Evolutionary conservation across 2,113 vertebrate species (phyloP).

Genomic region (Drymodes brunneopygia): DNA sequence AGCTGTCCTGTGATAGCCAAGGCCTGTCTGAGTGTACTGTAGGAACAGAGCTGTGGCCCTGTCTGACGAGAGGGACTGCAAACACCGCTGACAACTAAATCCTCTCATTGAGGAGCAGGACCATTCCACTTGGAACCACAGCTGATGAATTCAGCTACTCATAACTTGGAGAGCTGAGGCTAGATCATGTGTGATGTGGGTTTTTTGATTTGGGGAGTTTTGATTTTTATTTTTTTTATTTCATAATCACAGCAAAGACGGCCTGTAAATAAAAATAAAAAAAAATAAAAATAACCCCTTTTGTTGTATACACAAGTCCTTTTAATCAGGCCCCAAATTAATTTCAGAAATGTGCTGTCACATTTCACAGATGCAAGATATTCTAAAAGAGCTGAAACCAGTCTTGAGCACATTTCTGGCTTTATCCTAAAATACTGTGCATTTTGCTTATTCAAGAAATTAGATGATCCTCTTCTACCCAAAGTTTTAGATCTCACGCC

Average conservation of each 20-base stretch:
- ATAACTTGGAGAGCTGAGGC: not conserved
- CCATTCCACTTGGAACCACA: not conserved
- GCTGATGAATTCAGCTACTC: not conserved
- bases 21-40: accelerated
- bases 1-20: not conserved
- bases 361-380: not conserved
- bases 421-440: not conserved
- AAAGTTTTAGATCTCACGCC: not conserved
- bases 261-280: not conserved
- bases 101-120: not conserved
- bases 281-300: not conserved
- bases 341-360: not conserved
- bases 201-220: not conserved
- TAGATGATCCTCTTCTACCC: not conserved
- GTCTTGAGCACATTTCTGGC: not conserved
- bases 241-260: not conserved
- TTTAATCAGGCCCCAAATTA: not conserved
- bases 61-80: not conserved
- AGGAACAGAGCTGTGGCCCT: not conserved
- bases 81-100: not conserved
- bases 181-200: not conserved
- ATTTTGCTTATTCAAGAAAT: not conserved
- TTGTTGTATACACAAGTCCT: not conserved
- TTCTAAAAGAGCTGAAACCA: not conserved
- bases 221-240: not conserved